Base-by-base conservation (phyloP, 2,888 invertebrate genomes). In the Dendrolimus houi region DNA sequence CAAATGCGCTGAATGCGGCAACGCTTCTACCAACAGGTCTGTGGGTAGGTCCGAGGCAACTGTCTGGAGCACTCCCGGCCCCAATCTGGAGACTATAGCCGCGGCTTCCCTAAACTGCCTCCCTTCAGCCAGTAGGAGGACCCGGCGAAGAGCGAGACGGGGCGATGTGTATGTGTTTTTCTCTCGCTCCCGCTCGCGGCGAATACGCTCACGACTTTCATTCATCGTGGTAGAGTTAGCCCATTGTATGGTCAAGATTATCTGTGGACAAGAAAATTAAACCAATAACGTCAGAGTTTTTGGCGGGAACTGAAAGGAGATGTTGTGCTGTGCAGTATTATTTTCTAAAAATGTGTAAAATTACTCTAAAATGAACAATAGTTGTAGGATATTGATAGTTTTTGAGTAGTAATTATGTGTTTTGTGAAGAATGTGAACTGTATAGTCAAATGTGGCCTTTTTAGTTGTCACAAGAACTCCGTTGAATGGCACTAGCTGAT, bases 61-160 rank as follows among this genome's bases (percentile, higher is more conserved):
- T 2, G 94, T 93, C 63, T 95, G 94, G 66, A 98, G 91, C 3
- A 97, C 96, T 1, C 95, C 94, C 53, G 95, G 94, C 7, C 96
- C 96, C 14, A 98, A 89, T 54, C 96, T 92, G 54, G 95, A 93
- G 62, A 98, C 92, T 59, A 97, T 95, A 54, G 95, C 94, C 0
- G 97, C 97, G 8, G 97, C 97, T 77, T 98, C 98, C n/a, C 96
- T 90, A 79, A 96, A 97, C 85, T 97, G 97, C 41, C 95, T 90
- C 9, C 97, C 97, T 78, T 98, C 98, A 67, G 97, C 95, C 67
- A 98, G 87, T 57, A 97, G 92, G 74, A 97, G 92, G 66, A 98
- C 92, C 52, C 94, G 91, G 2, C 94, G 89, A 55, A 94, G 74
- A 14, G 94, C 94, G 62, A 94, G 92, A 63, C 94, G 92, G 53